Percentiles rank a stretch among this genome's conserved stretches.
Evolutionary conservation across 2,797 vertebrate genomes (phyloP).

Genomic region (Poecilia wingei): DNA sequence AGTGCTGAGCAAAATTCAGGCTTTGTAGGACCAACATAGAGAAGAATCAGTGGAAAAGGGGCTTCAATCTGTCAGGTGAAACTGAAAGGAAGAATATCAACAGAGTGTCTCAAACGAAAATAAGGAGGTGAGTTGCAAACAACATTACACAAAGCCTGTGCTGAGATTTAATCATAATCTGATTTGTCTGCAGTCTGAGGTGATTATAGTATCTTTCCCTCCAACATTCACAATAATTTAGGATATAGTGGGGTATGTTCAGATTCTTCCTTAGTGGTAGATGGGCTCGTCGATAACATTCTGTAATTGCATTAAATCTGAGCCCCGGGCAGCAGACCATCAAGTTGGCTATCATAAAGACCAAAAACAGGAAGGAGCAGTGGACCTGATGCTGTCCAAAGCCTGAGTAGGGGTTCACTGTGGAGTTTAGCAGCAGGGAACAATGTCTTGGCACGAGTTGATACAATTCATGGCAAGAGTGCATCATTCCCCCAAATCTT

Average conservation of each 20-base stretch:
- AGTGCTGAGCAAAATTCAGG: background rate
- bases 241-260: background rate
- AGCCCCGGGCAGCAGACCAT: background rate
- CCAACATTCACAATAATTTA: background rate
- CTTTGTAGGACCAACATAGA: background rate
- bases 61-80: background rate
- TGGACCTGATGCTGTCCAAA: background rate
- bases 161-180: background rate
- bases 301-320: slow-evolving; percentile 2
- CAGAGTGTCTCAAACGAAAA: background rate
- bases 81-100: background rate
- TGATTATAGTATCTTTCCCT: background rate
- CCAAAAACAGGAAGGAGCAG: background rate
- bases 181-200: background rate
- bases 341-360: slow-evolving; percentile 2
- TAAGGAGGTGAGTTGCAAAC: background rate
- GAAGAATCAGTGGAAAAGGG: background rate
- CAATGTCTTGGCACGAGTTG: background rate
- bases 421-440: background rate
- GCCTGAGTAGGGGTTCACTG: background rate
- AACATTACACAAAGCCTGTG: background rate
- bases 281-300: background rate
- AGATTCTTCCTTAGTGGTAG: background rate
- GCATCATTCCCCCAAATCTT: background rate
- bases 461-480: background rate